Evolutionary conservation across 2,113 vertebrate genomes (phyloP).

Genomic region (Pterocles gutturalis): DNA sequence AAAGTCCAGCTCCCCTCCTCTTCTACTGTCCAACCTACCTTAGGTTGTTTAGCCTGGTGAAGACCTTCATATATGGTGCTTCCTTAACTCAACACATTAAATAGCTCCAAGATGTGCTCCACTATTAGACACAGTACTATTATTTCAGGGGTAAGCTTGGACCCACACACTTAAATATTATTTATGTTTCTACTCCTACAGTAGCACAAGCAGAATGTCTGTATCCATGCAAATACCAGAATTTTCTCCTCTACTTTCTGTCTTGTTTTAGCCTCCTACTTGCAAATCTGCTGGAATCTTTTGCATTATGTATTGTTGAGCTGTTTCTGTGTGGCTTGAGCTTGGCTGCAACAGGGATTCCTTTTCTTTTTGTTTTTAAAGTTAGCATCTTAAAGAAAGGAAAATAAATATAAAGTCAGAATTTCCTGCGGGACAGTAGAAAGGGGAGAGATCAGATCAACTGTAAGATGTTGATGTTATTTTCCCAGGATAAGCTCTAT

Average conservation of each 20-base stretch:
- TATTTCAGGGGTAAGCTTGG: not conserved
- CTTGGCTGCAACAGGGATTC: slow-evolving; percentile 54
- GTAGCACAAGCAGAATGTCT: not conserved
- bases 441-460: slow-evolving; percentile 64
- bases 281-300: slow-evolving; percentile 41
- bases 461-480: slow-evolving; percentile 50
- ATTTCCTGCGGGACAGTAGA: slow-evolving; percentile 63
- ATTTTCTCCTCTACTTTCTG: not conserved
- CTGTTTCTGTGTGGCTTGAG: slow-evolving; percentile 32
- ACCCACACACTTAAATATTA: not conserved
- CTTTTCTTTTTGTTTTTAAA: slow-evolving; percentile 59
- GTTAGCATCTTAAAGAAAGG: slow-evolving; percentile 59
- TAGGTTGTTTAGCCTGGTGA: not conserved
- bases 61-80: not conserved
- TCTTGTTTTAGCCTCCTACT: slow-evolving; percentile 15
- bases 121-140: not conserved
- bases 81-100: not conserved
- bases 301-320: slow-evolving; percentile 35
- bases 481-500: slow-evolving; percentile 68
- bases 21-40: not conserved
- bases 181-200: not conserved
- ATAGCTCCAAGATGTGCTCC: not conserved
- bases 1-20: not conserved
- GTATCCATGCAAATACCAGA: not conserved
- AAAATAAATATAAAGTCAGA: slow-evolving; percentile 71